Conservation (phyloP, 2,888 invertebrate species). For the Steinernema hermaphroditum region DNA sequence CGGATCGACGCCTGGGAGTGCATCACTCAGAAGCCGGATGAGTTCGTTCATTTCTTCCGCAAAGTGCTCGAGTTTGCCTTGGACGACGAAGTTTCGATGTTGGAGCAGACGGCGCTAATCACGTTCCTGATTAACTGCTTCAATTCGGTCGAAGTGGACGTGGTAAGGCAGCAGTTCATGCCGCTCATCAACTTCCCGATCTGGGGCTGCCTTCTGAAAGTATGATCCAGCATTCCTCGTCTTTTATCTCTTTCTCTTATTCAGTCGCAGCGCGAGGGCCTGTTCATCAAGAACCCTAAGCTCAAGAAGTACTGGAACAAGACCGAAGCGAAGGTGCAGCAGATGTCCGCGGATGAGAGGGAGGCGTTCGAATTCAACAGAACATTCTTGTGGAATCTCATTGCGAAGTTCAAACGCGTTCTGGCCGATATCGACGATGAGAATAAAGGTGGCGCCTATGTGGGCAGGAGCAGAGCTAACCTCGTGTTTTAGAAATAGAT, state of each 20-base stretch:
- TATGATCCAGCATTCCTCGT: not conserved
- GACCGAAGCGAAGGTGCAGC: slow-evolving; percentile 79
- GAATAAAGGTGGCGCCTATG: slow-evolving; percentile 40
- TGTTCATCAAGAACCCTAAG: slow-evolving; percentile 82
- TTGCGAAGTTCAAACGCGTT: slow-evolving; percentile 83
- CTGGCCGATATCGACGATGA: slow-evolving; percentile 73
- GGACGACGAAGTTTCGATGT: slow-evolving; percentile 65
- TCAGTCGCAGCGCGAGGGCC: slow-evolving; percentile 76
- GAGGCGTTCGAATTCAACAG: slow-evolving; percentile 68
- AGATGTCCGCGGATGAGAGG: slow-evolving; percentile 53
- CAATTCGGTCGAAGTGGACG: slow-evolving; percentile 91
- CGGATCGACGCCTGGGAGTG: slow-evolving; percentile 85
- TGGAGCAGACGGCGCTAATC: slow-evolving; percentile 83
- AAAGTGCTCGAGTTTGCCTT: slow-evolving; percentile 72
- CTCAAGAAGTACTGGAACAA: slow-evolving; percentile 90
- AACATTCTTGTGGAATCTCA: slow-evolving; percentile 80
- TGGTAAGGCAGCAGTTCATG: slow-evolving; percentile 89
- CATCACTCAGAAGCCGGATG: slow-evolving; percentile 51
- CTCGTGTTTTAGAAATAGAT: slow-evolving; percentile 61
- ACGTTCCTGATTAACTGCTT: slow-evolving; percentile 94
- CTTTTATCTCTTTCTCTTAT: slow-evolving; percentile 20
- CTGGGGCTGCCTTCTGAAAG: slow-evolving; percentile 73
- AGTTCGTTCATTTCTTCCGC: slow-evolving; percentile 68
- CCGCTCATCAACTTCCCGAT: slow-evolving; percentile 86
- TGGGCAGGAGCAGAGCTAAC: too few species aligned